These are phyloP conservation scores for Pyrocoelia pectoralis DNA, from an alignment of 2,888 invertebrate species.

Conservation along the genomic window DNA sequence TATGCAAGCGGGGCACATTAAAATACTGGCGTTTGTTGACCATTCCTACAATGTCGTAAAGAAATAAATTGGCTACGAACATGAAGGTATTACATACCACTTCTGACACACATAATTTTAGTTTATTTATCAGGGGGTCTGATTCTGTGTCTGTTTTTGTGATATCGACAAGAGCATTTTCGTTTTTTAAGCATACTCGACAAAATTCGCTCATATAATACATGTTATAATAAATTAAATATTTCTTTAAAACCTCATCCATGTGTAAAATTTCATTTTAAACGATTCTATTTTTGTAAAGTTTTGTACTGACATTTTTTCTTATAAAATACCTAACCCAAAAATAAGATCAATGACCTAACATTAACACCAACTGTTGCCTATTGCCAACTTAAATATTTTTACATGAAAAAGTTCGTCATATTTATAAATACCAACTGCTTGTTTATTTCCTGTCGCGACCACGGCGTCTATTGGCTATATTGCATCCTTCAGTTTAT, in stretches of 20 bases:
- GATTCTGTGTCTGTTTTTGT: slow-evolving; percentile 55
- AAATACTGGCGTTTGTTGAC: slow-evolving; percentile 49
- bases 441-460: too few relatives aligned
- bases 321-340: slow-evolving; percentile 33
- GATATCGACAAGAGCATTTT: slow-evolving; percentile 54
- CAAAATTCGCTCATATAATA: slow-evolving; percentile 56
- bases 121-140: slow-evolving; percentile 54
- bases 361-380: slow-evolving; percentile 12
- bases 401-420: too few relatives aligned
- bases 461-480: too few relatives aligned
- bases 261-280: slow-evolving; percentile 5
- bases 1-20: slow-evolving; percentile 55
- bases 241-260: slow-evolving; percentile 3
- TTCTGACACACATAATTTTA: slow-evolving; percentile 56
- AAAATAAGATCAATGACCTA: slow-evolving; percentile 36
- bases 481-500: too few relatives aligned
- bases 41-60: slow-evolving; percentile 51
- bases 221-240: slow-evolving; percentile 42
- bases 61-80: not conserved
- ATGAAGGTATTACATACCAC: slow-evolving; percentile 50
- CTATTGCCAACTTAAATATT: not conserved
- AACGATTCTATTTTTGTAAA: slow-evolving; percentile 26
- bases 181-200: slow-evolving; percentile 56
- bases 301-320: slow-evolving; percentile 29
- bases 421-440: too few relatives aligned